These are phyloP conservation scores for Cephus runcator DNA, from an alignment of 2,888 invertebrate species.

Conservation along the genomic window DNA sequence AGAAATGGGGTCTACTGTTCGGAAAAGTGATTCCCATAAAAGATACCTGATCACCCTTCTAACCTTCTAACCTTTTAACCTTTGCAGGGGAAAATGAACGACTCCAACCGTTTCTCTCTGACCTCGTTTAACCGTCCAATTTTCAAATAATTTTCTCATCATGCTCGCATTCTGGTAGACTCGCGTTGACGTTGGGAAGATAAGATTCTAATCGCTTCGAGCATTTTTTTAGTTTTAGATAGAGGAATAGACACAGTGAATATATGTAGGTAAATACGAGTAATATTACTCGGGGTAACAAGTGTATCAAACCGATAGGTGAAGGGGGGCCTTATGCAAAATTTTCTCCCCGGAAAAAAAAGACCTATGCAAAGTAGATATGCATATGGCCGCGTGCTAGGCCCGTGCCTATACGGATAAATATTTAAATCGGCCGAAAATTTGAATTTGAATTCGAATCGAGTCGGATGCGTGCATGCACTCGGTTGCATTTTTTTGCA, in stretches of 20 bases:
- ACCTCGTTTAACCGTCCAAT: slow-evolving; percentile 30
- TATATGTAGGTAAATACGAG: too few relatives aligned
- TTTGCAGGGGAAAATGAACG: too few relatives aligned
- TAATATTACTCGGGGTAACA: slow-evolving; percentile 25
- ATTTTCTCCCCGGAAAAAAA: neutral
- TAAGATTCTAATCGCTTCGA: too few relatives aligned
- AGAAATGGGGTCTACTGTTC: neutral
- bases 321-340: neutral
- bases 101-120: too few relatives aligned
- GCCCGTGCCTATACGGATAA: neutral
- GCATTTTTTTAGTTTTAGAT: too few relatives aligned
- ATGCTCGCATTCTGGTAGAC: too few relatives aligned
- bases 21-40: slow-evolving; percentile 1
- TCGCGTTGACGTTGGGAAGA: too few relatives aligned
- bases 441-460: slow-evolving; percentile 44
- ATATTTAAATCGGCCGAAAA: slow-evolving; percentile 21
- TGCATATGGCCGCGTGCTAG: neutral
- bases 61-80: slow-evolving; percentile 35
- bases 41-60: slow-evolving; percentile 10
- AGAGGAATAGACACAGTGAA: too few relatives aligned
- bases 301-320: slow-evolving; percentile 23
- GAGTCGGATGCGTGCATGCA: slow-evolving; percentile 45
- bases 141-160: slow-evolving; percentile 31
- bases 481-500: neutral
- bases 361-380: neutral